phyloP scores from a whole-genome alignment of 1,140 invertebrate species.

The Zeugodacus cucurbitae region DNA sequence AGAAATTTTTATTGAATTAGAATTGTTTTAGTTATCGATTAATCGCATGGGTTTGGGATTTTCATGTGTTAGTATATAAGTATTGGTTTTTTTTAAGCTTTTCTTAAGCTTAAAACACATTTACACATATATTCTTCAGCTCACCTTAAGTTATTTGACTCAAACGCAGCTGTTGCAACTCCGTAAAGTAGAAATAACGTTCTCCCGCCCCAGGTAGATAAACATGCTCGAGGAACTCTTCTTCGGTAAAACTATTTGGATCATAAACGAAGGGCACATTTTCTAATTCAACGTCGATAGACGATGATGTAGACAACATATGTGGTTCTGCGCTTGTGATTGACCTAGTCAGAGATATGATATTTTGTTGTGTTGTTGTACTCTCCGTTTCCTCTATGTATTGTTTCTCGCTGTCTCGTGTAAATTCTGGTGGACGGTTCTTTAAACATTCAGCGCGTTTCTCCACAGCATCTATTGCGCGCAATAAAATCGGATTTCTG shows the following conservation, averaged over 20 bases:
- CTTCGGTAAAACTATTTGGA: conserved; percentile 49
- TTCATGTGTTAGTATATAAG: background rate
- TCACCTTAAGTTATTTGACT: background rate
- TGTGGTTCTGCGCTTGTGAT: background rate
- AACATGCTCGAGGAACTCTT: conserved; percentile 50
- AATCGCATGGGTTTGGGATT: background rate
- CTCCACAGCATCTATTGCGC: conserved; percentile 29
- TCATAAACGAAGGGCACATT: conserved; percentile 45
- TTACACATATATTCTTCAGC: too few species aligned
- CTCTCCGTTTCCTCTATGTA: background rate
- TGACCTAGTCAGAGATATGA: background rate
- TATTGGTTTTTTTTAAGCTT: too few species aligned
- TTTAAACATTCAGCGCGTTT: conserved; percentile 5
- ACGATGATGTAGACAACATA: background rate
- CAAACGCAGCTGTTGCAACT: background rate
- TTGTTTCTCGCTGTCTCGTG: background rate
- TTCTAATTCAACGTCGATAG: background rate
- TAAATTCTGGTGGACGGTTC: conserved; percentile 10
- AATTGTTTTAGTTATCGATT: conserved; percentile 40
- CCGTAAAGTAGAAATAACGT: conserved; percentile 52
- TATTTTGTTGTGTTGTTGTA: background rate
- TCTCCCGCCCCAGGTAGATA: conserved; percentile 51
- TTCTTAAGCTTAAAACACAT: too few species aligned
- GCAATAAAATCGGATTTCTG: conserved; percentile 40
- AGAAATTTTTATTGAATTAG: conserved; percentile 42